phyloP scores from a whole-genome alignment of 2,888 invertebrate genomes.

The Dioctria rufipes region DNA sequence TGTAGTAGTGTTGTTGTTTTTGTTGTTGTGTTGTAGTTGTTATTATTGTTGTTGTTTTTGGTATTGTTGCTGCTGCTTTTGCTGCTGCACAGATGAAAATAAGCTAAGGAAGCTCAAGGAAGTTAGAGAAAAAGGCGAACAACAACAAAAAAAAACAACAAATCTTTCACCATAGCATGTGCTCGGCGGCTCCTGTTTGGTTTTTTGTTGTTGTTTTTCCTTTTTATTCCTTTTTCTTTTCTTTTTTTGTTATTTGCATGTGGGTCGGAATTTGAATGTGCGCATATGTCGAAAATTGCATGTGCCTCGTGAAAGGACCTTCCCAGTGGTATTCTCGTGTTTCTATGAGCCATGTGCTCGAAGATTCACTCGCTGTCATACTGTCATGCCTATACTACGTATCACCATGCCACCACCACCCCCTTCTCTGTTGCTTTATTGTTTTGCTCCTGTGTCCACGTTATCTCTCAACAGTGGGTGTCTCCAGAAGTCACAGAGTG shows the following conservation, averaged over 20 bases:
- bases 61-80: neutral
- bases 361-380: conserved; percentile 37
- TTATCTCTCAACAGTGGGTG: conserved; percentile 27
- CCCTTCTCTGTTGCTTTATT: neutral
- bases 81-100: conserved; percentile 38
- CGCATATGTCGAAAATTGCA: conserved; percentile 48
- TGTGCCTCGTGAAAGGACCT: conserved; percentile 37
- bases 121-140: neutral
- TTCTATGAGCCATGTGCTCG: conserved; percentile 41
- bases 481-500: conserved; percentile 33
- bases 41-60: neutral
- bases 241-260: conserved; percentile 30
- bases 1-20: too few species aligned
- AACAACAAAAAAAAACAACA: conserved; percentile 22
- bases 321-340: conserved; percentile 52
- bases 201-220: too few species aligned
- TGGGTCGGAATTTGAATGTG: conserved; percentile 44
- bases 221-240: too few species aligned
- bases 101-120: conserved; percentile 26
- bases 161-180: conserved; percentile 24
- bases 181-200: conserved; percentile 3
- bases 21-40: too few species aligned
- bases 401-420: neutral
- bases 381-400: neutral
- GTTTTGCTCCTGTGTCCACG: conserved; percentile 30